Evolutionary conservation across 1,140 invertebrate genomes (phyloP).

Genomic region (Sminthurides bifidus): DNA sequence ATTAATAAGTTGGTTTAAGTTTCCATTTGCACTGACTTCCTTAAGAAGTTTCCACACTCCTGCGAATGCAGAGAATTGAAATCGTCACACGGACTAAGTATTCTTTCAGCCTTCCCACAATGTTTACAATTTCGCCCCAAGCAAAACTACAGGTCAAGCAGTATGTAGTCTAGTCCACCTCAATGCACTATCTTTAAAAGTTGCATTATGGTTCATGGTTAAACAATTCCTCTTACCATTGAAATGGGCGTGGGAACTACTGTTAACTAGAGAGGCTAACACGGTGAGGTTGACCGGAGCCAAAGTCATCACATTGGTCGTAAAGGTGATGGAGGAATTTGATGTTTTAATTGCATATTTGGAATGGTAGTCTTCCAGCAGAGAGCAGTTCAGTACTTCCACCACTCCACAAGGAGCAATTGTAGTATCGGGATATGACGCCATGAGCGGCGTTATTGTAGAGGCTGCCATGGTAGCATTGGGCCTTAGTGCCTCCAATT

Average conservation of each 20-base stretch:
- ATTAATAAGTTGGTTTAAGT: constrained; percentile 16
- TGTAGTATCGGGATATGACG: constrained; percentile 4
- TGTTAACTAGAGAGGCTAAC: neutral
- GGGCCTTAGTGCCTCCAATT: constrained; percentile 31
- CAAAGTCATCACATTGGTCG: constrained; percentile 2
- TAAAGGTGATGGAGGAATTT: constrained; percentile 4
- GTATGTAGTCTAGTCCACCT: too few relatives aligned
- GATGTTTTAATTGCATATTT: constrained; percentile 10
- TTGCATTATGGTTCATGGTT: too few relatives aligned
- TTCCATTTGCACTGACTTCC: constrained; percentile 13
- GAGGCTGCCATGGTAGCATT: constrained; percentile 29
- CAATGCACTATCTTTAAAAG: too few relatives aligned
- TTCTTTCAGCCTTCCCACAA: too few relatives aligned
- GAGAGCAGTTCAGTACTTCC: constrained; percentile 26
- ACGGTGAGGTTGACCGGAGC: neutral
- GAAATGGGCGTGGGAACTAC: too few relatives aligned
- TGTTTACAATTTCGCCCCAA: neutral
- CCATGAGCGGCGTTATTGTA: neutral
- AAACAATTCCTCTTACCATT: too few relatives aligned
- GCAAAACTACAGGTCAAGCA: neutral
- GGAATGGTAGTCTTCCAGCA: constrained; percentile 22
- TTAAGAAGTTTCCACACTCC: constrained; percentile 15
- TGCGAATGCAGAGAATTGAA: too few relatives aligned
- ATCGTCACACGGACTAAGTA: too few relatives aligned
- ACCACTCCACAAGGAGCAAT: constrained; percentile 2